Evolutionary conservation across 2,888 invertebrate genomes (phyloP).

Genomic region (Tethea ocularis): DNA sequence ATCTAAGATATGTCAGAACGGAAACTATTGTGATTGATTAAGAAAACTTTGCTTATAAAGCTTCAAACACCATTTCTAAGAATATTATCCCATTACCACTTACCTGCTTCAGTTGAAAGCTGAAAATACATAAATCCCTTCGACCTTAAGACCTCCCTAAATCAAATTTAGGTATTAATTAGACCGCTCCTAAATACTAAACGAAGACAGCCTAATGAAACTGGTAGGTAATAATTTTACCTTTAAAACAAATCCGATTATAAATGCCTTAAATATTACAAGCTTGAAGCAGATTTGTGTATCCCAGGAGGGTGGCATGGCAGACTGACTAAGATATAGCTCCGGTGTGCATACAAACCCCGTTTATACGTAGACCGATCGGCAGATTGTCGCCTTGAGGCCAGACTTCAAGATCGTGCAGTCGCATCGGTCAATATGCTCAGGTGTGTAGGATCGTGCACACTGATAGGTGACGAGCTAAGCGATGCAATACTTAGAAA

Average conservation of each 20-base stretch:
- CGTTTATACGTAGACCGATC: slow-evolving; percentile 38
- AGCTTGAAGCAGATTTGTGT: slow-evolving; percentile 18
- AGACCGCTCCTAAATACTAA: slow-evolving; percentile 4
- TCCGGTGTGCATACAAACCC: slow-evolving; percentile 31
- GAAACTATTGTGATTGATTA: too few relatives aligned
- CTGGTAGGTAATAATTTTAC: slow-evolving; percentile 25
- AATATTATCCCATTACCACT: not conserved
- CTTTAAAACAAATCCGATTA: slow-evolving; percentile 40
- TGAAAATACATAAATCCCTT: not conserved
- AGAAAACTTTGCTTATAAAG: too few relatives aligned
- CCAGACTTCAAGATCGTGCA: slow-evolving; percentile 44
- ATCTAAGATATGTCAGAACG: too few relatives aligned
- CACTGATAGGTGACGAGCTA: not conserved
- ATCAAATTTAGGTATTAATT: slow-evolving; percentile 7
- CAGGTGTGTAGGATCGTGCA: slow-evolving; percentile 10
- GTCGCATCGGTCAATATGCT: slow-evolving; percentile 79
- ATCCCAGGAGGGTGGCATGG: slow-evolving; percentile 31
- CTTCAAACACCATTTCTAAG: not conserved
- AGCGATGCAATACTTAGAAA: not conserved
- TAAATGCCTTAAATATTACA: slow-evolving; percentile 44
- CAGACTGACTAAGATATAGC: slow-evolving; percentile 19
- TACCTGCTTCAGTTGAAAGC: not conserved
- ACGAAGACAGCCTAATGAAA: slow-evolving; percentile 7
- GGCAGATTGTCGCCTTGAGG: slow-evolving; percentile 50
- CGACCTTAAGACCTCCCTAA: not conserved